A percentile compares a stretch with the other conserved stretches of the same genome.
Evolutionary conservation across 2,113 vertebrate species (phyloP).

Genomic region (Aldabrachelys gigantea): DNA sequence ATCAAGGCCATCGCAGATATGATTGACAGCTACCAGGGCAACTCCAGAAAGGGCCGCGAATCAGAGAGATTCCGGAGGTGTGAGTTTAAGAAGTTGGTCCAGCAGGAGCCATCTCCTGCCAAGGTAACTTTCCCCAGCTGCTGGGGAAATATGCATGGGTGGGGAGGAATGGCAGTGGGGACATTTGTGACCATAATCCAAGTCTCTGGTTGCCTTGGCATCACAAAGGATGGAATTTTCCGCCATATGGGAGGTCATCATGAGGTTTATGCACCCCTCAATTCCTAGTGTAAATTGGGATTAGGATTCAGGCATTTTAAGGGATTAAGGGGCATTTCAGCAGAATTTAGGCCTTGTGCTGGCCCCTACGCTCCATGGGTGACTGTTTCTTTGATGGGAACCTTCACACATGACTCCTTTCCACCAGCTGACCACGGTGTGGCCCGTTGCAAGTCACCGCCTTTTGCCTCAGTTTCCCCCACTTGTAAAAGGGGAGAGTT

Average conservation of each 20-base stretch:
- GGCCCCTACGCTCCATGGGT: not conserved
- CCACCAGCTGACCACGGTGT: not conserved
- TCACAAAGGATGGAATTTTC: not conserved
- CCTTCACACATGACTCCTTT: not conserved
- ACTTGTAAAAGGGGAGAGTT: not conserved
- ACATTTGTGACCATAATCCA: not conserved
- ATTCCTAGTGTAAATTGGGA: not conserved
- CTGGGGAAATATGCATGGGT: not conserved
- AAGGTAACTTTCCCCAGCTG: not conserved
- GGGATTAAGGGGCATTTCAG: not conserved
- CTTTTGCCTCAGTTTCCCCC: too few species aligned
- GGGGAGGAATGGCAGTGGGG: not conserved
- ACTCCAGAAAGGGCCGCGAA: not conserved
- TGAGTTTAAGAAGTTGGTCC: constrained; percentile 67
- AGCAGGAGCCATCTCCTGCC: constrained; percentile 61
- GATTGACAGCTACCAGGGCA: constrained; percentile 47
- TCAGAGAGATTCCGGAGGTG: constrained; percentile 16
- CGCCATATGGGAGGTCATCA: fast-evolving
- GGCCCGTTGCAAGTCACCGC: not conserved
- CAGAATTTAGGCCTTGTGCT: not conserved
- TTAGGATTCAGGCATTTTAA: not conserved
- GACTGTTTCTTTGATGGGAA: not conserved
- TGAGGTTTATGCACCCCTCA: not conserved
- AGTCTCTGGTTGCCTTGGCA: not conserved
- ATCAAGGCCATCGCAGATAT: constrained; percentile 62